Evolutionary conservation across 2,888 invertebrate species (phyloP).

Genomic region (Lutraria lutraria): DNA sequence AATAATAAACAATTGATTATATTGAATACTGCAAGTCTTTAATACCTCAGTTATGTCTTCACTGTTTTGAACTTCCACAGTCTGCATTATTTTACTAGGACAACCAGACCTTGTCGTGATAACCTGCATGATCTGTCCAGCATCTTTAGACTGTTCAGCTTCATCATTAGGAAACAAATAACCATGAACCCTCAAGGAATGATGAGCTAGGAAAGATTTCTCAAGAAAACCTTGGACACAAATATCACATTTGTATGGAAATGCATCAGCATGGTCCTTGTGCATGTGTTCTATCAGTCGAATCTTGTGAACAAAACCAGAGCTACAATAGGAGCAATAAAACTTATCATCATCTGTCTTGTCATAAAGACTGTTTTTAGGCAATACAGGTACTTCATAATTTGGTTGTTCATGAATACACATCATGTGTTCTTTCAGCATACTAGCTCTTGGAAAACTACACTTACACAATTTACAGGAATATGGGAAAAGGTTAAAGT

Average conservation of each 20-base stretch:
- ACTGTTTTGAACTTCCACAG: constrained; percentile 17
- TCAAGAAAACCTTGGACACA: constrained; percentile 80
- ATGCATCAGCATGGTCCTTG: constrained; percentile 73
- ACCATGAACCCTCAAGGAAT: constrained; percentile 73
- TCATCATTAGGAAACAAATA: constrained; percentile 52
- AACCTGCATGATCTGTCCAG: constrained; percentile 56
- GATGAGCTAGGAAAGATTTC: constrained; percentile 72
- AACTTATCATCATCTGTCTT: constrained; percentile 72
- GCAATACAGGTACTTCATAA: constrained; percentile 51
- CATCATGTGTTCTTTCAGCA: constrained; percentile 77
- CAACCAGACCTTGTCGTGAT: constrained; percentile 54
- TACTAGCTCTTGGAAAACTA: constrained; percentile 68
- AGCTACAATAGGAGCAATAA: constrained; percentile 76
- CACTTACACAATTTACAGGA: constrained; percentile 71
- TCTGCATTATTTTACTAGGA: constrained; percentile 41
- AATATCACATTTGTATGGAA: constrained; percentile 74
- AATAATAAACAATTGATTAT: too few relatives aligned
- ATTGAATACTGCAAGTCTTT: background rate
- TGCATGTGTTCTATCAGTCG: constrained; percentile 80
- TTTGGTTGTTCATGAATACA: constrained; percentile 70
- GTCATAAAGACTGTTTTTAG: constrained; percentile 73
- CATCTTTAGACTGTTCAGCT: background rate
- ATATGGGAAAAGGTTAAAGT: constrained; percentile 77
- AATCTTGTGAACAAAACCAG: constrained; percentile 77
- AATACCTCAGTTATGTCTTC: constrained; percentile 25